Evolutionary conservation across 2,797 vertebrate genomes (phyloP).

Genomic region (Molossus alvarezi): DNA sequence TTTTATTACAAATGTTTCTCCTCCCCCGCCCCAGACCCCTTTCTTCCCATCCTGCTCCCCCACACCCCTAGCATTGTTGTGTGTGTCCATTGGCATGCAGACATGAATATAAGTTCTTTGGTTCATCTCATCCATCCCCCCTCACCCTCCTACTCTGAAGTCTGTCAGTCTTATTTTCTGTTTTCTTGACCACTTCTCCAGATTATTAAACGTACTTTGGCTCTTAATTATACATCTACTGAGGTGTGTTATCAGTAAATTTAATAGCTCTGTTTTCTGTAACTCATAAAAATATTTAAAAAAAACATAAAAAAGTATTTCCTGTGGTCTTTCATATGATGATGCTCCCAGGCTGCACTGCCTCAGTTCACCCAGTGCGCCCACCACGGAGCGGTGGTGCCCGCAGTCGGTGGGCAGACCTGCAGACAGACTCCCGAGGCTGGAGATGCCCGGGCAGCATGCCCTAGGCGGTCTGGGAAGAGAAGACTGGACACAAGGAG

Average conservation of each 20-base stretch:
- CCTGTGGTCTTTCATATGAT: background rate
- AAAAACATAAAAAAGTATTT: background rate
- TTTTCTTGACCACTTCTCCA: slow-evolving; percentile 27
- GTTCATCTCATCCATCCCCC: too few relatives aligned
- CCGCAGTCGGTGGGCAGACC: background rate
- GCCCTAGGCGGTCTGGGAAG: background rate
- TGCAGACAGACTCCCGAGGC: background rate
- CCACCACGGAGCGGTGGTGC: background rate
- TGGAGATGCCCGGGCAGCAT: background rate
- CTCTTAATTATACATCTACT: background rate
- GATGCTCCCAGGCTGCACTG: background rate
- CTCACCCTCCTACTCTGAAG: too few relatives aligned
- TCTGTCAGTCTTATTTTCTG: background rate
- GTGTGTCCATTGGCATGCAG: too few relatives aligned
- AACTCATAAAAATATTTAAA: background rate
- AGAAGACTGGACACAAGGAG: slow-evolving; percentile 14
- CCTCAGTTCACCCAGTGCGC: background rate
- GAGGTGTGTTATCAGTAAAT: background rate
- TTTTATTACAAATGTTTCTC: too few relatives aligned
- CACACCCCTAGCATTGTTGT: too few relatives aligned
- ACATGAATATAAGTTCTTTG: too few relatives aligned
- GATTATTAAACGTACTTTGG: background rate
- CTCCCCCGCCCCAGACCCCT: too few relatives aligned
- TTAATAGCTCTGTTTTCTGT: background rate
- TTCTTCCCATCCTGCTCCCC: too few relatives aligned